These are phyloP conservation scores for Amblyjoppa proteus DNA, from an alignment of 2,888 invertebrate species.

Conservation along the genomic window DNA sequence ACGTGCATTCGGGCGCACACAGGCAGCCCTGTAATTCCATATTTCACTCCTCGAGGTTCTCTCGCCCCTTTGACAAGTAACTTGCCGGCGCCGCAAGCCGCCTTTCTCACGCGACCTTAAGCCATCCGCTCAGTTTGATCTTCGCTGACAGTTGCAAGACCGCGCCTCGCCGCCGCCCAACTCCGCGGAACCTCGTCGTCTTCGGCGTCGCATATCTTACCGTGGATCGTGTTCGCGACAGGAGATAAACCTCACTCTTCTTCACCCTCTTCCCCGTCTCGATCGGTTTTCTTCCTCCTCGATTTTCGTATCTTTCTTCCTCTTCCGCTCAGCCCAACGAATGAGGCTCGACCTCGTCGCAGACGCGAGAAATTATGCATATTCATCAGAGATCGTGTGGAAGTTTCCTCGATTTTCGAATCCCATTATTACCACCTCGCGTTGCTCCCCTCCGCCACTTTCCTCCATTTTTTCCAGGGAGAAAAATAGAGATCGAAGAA, in stretches of 20 bases:
- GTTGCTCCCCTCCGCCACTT: conserved; percentile 20
- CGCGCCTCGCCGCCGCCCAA: conserved; percentile 37
- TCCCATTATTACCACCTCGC: conserved; percentile 40
- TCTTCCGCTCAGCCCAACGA: conserved; percentile 29
- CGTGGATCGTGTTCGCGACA: conserved; percentile 57
- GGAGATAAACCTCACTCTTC: conserved; percentile 46
- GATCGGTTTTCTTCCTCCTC: conserved; percentile 15
- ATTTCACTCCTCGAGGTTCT: conserved; percentile 39
- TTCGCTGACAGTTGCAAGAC: conserved; percentile 57
- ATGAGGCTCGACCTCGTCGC: conserved; percentile 14
- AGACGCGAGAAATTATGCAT: conserved; percentile 61
- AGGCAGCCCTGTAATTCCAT: background rate
- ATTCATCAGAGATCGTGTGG: conserved; percentile 60
- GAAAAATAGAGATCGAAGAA: background rate
- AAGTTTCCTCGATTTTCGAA: conserved; percentile 54
- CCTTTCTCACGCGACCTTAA: conserved; percentile 62
- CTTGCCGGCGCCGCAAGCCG: conserved; percentile 36
- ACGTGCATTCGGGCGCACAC: background rate
- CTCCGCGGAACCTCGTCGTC: conserved; percentile 63
- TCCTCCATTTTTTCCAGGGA: conserved; percentile 6
- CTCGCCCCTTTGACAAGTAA: conserved; percentile 22
- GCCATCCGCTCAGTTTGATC: conserved; percentile 50
- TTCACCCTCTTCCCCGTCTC: conserved; percentile 37
- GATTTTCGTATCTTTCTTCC: conserved; percentile 42
- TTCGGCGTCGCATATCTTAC: conserved; percentile 72